These are phyloP conservation scores for Datnioides undecimradiatus DNA, from an alignment of 2,113 vertebrate genomes.

Conservation along the genomic window DNA sequence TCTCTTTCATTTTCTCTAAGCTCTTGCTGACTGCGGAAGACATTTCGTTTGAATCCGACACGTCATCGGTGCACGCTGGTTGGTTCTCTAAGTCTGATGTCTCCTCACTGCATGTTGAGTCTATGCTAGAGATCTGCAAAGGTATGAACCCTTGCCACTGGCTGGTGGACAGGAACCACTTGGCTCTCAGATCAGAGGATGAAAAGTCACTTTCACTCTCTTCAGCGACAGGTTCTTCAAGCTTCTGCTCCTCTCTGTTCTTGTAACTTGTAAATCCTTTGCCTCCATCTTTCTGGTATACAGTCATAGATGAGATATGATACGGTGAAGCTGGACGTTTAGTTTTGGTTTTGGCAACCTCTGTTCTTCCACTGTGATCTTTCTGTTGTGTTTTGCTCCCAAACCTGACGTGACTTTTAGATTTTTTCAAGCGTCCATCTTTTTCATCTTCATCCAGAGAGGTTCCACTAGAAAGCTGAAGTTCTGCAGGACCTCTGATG, in stretches of 20 bases:
- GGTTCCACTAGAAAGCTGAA: conserved; percentile 39
- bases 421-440: conserved; percentile 23
- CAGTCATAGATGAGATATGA: conserved; percentile 71
- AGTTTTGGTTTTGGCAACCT: conserved; percentile 59
- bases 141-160: conserved; percentile 78
- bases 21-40: conserved; percentile 72
- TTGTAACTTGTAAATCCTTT: conserved; percentile 41
- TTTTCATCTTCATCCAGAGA: conserved; percentile 52
- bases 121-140: conserved; percentile 57
- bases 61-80: conserved; percentile 13
- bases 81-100: conserved; percentile 33
- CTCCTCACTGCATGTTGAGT: conserved; percentile 47
- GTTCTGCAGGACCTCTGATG: conserved; percentile 42
- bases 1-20: conserved; percentile 78
- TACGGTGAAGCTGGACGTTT: conserved; percentile 69
- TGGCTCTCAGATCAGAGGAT: conserved; percentile 73
- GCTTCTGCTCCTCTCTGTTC: conserved; percentile 41
- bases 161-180: conserved; percentile 84
- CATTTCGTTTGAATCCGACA: conserved; percentile 56
- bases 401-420: conserved; percentile 35
- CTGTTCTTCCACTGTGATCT: conserved; percentile 48
- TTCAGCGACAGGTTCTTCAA: conserved; percentile 31
- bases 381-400: conserved; percentile 59
- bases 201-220: conserved; percentile 49
- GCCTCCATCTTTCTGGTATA: conserved; percentile 67